A percentile compares a stretch with the other conserved stretches of the same genome.
These are phyloP conservation scores for Eciton burchellii DNA, from an alignment of 1,140 invertebrate genomes.

Conservation along the genomic window DNA sequence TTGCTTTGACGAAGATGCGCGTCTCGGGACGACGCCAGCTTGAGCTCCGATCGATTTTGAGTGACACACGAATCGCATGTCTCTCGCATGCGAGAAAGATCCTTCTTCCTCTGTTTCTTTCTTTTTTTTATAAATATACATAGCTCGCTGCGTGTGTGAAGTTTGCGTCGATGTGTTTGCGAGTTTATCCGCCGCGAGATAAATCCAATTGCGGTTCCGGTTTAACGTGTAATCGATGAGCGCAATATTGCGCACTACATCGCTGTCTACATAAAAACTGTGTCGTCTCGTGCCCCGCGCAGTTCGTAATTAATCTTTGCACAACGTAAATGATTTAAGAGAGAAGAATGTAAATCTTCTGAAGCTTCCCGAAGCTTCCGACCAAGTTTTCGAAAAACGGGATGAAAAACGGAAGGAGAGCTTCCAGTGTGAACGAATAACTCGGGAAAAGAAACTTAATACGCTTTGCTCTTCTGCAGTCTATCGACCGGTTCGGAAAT, in stretches of 20 bases:
- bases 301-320: no score
- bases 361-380: no score
- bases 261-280: no score
- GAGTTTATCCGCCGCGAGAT: no score
- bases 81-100: neutral
- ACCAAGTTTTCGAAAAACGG: no score
- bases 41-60: neutral
- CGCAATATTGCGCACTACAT: no score
- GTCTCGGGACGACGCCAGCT: neutral
- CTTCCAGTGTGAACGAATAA: conserved; percentile 26
- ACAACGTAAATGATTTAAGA: conserved; percentile 8
- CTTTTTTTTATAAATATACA: conserved; percentile 6
- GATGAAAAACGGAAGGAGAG: neutral
- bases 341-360: neutral
- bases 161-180: no score
- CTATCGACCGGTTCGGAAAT: conserved; percentile 17
- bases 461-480: conserved; percentile 6
- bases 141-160: neutral
- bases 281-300: no score
- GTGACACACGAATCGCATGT: neutral
- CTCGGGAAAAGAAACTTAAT: neutral
- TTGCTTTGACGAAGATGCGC: neutral
- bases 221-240: no score
- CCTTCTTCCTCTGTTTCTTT: neutral
- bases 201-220: no score